phyloP scores from a whole-genome alignment of 2,888 invertebrate genomes.

The Parelbella ahira region DNA sequence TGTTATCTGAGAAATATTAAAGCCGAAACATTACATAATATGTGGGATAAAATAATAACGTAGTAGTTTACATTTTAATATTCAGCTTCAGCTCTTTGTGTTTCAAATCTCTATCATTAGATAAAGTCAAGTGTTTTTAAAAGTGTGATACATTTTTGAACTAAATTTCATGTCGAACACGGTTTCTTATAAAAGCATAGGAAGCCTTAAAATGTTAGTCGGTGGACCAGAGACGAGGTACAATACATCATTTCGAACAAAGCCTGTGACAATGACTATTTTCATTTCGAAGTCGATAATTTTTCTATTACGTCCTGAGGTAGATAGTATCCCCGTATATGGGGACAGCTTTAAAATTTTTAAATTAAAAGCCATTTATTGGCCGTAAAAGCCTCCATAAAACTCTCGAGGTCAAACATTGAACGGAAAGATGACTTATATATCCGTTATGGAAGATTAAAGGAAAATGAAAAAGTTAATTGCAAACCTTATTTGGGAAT shows the following conservation, averaged over 20 bases:
- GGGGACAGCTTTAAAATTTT: constrained; percentile 27
- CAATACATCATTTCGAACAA: background rate
- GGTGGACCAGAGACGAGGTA: background rate
- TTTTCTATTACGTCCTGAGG: constrained; percentile 14
- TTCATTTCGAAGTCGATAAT: constrained; percentile 23
- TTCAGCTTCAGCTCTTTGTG: no score
- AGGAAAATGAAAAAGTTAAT: constrained; percentile 5
- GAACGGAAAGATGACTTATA: constrained; percentile 9
- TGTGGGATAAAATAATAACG: no score
- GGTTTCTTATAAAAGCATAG: no score
- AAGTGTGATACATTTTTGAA: no score
- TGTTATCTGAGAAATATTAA: no score
- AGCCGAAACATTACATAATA: no score
- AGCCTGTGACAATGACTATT: background rate
- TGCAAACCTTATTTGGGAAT: no score
- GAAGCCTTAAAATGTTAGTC: background rate
- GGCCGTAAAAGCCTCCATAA: constrained; percentile 30
- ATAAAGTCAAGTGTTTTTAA: no score
- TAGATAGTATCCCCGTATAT: constrained; percentile 18
- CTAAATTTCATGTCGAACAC: no score
- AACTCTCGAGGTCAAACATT: constrained; percentile 19
- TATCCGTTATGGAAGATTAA: constrained; percentile 5
- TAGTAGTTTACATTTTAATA: no score
- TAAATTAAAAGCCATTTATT: constrained; percentile 30
- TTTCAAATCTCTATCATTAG: no score